Evolutionary conservation across 1,140 invertebrate genomes (phyloP), one percentile per base, ranked within the genome.

Genomic region (Aphaenogaster rudis): DNA sequence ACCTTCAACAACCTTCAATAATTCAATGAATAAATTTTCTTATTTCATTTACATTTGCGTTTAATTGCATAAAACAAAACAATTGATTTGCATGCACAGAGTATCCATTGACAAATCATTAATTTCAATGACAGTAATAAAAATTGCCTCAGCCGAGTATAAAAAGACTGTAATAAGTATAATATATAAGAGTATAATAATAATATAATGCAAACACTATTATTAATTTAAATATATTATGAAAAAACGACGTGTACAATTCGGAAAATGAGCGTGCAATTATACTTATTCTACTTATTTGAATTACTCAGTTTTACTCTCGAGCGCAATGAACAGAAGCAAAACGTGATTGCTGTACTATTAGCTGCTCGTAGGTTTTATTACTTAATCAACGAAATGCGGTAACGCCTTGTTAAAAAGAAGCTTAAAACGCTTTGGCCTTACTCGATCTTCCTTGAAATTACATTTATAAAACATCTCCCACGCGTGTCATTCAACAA

Each of bases 1-100:
- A 21, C 48, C 64, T 78, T 71, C 33, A 28, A 13, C 28, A 76
- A 36, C 33, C 36, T 59, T 39, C n/a, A 88, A 71, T 77, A 63
- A 57, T 71, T 66, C 21, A 21, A 85, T 17, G 48, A 88, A 81
- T 61, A 52, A 61, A 85, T 79, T 88, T 79, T 48, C 57, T 88
- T 72, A 64, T 63, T 48, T 45, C n/a, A n/a, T 72, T 77, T 78
- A 36, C n/a, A 77, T 86, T 50, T 33, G 5, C 66, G 45, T 72
- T 64, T 85, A 54, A 50, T 11, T n/a, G 39, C 7, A 7, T 28
- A 45, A 67, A 48, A 64, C n/a, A 36, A 50, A 28, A 71, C 50
- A 66, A 48, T 13, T 77, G 52, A 91, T 91, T 91, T 91, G 59
- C 88, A 91, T 85, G 59, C 59, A 64, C 81, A 11, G 33, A n/a